Base-by-base conservation (phyloP, 2,113 vertebrate species). In the Phylloscopus trochiloides region DNA sequence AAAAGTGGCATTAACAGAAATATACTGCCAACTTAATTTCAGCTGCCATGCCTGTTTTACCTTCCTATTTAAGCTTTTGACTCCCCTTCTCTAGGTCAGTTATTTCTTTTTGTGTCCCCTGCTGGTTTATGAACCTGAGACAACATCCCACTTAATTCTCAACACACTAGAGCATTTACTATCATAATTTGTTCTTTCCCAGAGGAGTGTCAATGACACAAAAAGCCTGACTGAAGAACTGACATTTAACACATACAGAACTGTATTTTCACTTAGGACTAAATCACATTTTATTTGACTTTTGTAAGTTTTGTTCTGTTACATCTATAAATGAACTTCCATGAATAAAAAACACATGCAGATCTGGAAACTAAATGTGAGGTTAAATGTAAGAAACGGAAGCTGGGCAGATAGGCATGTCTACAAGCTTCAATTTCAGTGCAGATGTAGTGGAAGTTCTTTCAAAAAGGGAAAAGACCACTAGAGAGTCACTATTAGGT, bases 381-480 rank as follows among this genome's bases (percentile, higher is more conserved):
- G 16, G 17, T 31, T 79, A 93, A 92, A 93, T 43, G 28, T 88
- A 95, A 94, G 96, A 97, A 97, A 86, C n/a, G 24, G 82, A 97
- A 97, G 68, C 32, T 91, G 14, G 62, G 51, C 86, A 91, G 93
- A 96, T 70, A 95, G 83, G 75, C 45, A 94, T 45, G 7, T 67
- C 80, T 88, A 72, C 47, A 63, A 70, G 32, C 80, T 96, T 92
- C 90, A 67, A 31, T 83, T 97, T 96, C 84, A 97, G 42, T 70
- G 87, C 13, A 66, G 59, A 68, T 75, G 38, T 55, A 88, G 72
- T 38, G 51, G 55, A 91, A 97, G 86, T 77, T 94, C 54, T 89
- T 96, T 84, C 73, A 71, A 95, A 96, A 97, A 94, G 51, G 42
- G 75, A 89, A 96, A 95, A 97, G 86, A 92, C 76, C 63, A 68